Conservation (phyloP, 2,888 invertebrate species). For the Pyrrhosoma nymphula region DNA sequence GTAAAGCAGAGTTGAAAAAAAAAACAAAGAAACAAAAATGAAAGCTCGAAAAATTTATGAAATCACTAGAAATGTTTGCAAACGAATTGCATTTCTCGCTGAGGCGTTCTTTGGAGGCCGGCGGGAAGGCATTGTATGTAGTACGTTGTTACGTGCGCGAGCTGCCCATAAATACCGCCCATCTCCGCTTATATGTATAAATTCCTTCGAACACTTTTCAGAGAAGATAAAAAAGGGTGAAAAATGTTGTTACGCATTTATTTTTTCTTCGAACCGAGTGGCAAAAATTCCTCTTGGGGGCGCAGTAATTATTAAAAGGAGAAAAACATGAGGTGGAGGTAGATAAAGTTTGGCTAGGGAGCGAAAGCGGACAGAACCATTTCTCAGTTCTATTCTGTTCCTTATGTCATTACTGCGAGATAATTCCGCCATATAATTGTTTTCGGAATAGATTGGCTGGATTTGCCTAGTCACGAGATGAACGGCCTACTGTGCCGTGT, state of each 20-base stretch:
- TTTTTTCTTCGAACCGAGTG: neutral
- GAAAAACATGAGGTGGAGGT: neutral
- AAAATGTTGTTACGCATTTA: neutral
- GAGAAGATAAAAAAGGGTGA: neutral
- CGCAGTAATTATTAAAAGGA: neutral
- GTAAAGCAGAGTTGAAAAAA: neutral
- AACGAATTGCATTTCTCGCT: neutral
- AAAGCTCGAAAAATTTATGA: neutral
- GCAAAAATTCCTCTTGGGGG: neutral
- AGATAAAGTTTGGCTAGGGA: neutral
- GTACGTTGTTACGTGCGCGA: neutral
- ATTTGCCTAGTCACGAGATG: too few relatives aligned
- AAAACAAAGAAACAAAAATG: neutral
- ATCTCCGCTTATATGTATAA: neutral
- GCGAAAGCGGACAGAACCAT: neutral
- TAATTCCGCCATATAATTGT: neutral
- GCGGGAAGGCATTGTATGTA: neutral
- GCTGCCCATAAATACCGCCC: neutral
- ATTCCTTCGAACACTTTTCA: neutral
- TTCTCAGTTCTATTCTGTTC: neutral
- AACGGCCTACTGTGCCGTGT: too few relatives aligned
- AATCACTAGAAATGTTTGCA: slow-evolving; percentile 4
- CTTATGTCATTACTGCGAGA: neutral
- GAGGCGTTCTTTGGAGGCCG: neutral
- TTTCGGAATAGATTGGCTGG: neutral